Conservation (phyloP, 1,140 invertebrate genomes). For the Bombyx mandarina region DNA sequence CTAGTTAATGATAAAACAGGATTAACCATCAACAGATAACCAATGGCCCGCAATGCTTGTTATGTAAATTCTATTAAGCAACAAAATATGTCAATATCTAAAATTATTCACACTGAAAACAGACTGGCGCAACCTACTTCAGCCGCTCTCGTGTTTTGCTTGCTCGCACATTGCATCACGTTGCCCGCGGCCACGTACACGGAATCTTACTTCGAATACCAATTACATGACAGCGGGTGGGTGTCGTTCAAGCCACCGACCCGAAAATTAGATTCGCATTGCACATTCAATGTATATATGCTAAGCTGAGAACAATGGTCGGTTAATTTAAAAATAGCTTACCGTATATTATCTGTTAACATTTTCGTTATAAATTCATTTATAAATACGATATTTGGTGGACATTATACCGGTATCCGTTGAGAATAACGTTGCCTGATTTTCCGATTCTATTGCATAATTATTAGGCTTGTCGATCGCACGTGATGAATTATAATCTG, state of each 20-base stretch:
- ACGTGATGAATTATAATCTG: slow-evolving; percentile 44
- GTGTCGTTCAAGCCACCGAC: slow-evolving; percentile 31
- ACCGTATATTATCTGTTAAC: no score
- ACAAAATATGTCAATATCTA: no score
- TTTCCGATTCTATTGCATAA: slow-evolving; percentile 18
- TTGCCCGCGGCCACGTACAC: slow-evolving; percentile 42
- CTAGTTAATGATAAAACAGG: no score
- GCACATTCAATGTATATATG: slow-evolving; percentile 42
- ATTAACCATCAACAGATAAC: no score
- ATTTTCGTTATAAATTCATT: no score
- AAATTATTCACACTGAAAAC: slow-evolving; percentile 13
- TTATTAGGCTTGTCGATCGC: slow-evolving; percentile 16
- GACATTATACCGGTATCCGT: no score
- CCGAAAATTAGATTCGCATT: slow-evolving; percentile 59
- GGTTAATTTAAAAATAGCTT: no score
- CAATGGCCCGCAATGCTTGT: no score
- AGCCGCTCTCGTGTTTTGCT: slow-evolving; percentile 43
- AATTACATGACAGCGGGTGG: slow-evolving; percentile 33
- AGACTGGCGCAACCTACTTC: slow-evolving; percentile 29
- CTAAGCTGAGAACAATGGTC: slow-evolving; percentile 40
- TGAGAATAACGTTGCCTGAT: no score
- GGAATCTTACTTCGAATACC: slow-evolving; percentile 37
- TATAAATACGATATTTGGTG: no score
- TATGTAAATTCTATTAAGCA: no score
- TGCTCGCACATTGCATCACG: slow-evolving; percentile 48